Base-by-base conservation (phyloP, 2,888 invertebrate species). In the Alsophila aescularia region DNA sequence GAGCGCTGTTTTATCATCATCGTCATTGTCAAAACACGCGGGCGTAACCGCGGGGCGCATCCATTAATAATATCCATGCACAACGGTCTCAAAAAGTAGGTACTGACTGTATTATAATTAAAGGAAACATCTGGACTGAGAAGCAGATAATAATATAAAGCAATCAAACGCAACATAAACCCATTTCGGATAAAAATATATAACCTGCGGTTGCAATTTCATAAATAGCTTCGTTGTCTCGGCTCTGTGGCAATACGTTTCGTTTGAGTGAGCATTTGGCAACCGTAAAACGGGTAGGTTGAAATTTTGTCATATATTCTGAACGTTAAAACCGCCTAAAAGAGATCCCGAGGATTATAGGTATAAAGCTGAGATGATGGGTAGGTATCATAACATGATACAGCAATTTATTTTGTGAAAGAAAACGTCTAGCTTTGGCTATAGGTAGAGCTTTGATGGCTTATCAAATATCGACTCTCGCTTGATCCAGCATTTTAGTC, bases 191-290 rank as follows among this genome's bases (percentile, higher is more conserved):
- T 18, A 18, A 24, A 24, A 24, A 24, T 24, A 24, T 24, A 24
- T 24, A 24, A 6, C 3, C 18, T 18, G 24, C 24, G 8, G 21
- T 29, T n/a, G n/a, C 1, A 32, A 43, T 29, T 31, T 29, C 12
- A 21, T 15, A n/a, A 21, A n/a, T 8, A 29, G n/a, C n/a, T 29
- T n/a, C 29, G 4, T n/a, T 29, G n/a, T 2, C 10, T 32, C 32
- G 24, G 40, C 24, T 36, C 29, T 31, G 41, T n/a, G 31, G 41
- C 41, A 36, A 41, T 47, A 35, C 3, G 9, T 47, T 36, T 24
- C 41, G 13, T 37, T 48, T 24, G 24, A 43, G 31, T 37, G 48
- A 48, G 15, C 42, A 48, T 37, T 31, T 37, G 32, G 48, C 15
- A 48, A 31, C 21, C 29, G 41, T 21, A 21, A 35, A 31, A 27